These are phyloP conservation scores for Cryptus viduatorius DNA, from an alignment of 2,888 invertebrate genomes.

Conservation along the genomic window DNA sequence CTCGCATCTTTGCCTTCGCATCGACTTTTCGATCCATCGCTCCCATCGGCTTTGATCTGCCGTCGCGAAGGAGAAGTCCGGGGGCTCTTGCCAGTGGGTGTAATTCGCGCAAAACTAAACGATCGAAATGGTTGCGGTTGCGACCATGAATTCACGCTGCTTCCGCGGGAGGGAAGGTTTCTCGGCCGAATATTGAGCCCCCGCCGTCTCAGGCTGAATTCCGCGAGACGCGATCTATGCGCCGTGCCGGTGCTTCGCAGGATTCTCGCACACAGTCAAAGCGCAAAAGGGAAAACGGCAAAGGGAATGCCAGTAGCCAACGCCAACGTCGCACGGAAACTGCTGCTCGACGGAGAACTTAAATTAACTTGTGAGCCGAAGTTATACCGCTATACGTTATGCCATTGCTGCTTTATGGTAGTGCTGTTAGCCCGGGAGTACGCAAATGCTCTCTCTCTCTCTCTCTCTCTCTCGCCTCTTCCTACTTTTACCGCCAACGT, in stretches of 20 bases:
- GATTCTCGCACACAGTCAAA: background rate
- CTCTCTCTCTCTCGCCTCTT: background rate
- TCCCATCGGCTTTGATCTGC: no score
- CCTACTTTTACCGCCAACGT: background rate
- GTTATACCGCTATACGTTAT: conserved; percentile 2
- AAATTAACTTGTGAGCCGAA: conserved; percentile 33
- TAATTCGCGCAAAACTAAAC: conserved; percentile 76
- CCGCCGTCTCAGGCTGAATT: background rate
- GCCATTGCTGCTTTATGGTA: conserved; percentile 8
- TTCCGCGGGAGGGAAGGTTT: background rate
- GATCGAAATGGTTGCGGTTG: conserved; percentile 73
- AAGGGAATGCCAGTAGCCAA: background rate
- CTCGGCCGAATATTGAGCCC: background rate
- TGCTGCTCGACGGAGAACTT: conserved; percentile 17
- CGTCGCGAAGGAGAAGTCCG: background rate
- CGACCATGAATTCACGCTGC: conserved; percentile 55
- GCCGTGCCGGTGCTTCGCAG: background rate
- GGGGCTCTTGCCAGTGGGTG: conserved; percentile 64
- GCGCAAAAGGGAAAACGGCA: background rate
- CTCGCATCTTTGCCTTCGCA: no score
- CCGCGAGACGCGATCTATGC: background rate
- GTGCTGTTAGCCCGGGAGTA: background rate
- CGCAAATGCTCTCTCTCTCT: conserved; percentile 2
- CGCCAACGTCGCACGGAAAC: background rate
- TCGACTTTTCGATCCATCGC: no score